These are phyloP conservation scores for Etia nguti DNA, from an alignment of 2,113 vertebrate genomes.

Conservation along the genomic window DNA sequence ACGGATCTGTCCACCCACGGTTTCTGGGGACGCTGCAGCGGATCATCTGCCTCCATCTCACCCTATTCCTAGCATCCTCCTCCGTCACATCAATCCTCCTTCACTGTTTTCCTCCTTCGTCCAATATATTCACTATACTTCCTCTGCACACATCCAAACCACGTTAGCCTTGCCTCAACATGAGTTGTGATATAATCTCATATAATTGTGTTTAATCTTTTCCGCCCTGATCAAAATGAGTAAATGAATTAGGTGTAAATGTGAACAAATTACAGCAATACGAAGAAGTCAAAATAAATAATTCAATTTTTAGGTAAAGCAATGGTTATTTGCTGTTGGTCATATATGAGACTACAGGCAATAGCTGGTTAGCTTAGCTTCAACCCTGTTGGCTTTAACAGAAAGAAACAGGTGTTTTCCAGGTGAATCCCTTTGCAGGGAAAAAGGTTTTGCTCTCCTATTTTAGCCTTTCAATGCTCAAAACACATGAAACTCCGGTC, in stretches of 20 bases:
- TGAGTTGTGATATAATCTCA: neutral
- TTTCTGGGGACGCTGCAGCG: fast-evolving
- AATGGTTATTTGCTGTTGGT: neutral
- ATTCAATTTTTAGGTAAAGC: neutral
- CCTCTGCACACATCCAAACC: neutral
- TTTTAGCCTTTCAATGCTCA: fast-evolving
- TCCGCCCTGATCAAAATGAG: neutral
- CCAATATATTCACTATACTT: neutral
- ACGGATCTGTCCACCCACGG: too few relatives aligned
- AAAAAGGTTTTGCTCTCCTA: neutral
- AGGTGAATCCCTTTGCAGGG: neutral
- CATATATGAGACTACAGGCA: neutral
- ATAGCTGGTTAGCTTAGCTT: neutral
- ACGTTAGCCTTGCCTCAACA: neutral
- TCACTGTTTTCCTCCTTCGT: neutral
- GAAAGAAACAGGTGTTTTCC: neutral
- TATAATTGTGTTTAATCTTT: neutral
- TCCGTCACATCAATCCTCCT: neutral
- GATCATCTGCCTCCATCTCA: neutral
- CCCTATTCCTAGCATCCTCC: neutral
- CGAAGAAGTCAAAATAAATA: fast-evolving
- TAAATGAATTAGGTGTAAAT: neutral
- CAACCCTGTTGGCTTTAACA: neutral
- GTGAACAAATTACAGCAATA: neutral
- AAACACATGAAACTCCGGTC: fast-evolving